Evolutionary conservation across 2,797 vertebrate species (phyloP).

Genomic region (Orientallactaga sibirica): DNA sequence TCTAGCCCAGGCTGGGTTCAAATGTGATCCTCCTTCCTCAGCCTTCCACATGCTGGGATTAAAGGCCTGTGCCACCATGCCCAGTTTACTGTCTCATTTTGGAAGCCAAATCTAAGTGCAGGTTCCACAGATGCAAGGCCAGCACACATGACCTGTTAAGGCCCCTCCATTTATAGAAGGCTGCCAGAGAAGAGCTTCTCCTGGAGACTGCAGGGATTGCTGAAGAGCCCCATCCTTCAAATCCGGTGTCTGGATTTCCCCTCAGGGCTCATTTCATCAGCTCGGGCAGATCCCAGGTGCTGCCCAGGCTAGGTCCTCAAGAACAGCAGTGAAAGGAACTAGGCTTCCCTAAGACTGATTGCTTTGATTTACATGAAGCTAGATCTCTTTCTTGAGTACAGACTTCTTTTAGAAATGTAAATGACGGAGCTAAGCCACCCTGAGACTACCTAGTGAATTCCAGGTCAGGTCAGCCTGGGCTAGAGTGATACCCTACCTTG

Average conservation of each 20-base stretch:
- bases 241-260: no score
- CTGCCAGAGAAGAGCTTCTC: background rate
- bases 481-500: no score
- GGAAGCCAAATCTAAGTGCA: background rate
- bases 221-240: no score
- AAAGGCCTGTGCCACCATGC: no score
- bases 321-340: background rate
- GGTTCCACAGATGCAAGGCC: background rate
- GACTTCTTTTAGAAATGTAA: background rate
- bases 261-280: rapidly evolving
- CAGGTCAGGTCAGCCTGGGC: no score
- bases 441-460: no score
- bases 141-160: rapidly evolving
- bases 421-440: no score
- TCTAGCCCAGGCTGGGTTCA: no score
- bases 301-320: background rate
- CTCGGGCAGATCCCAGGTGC: rapidly evolving
- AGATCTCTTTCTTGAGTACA: background rate
- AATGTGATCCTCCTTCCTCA: no score
- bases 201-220: background rate
- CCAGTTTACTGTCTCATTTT: background rate
- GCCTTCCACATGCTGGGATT: no score
- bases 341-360: background rate
- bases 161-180: background rate
- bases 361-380: background rate